Base-by-base conservation (phyloP, 2,888 invertebrate species). In the Plebejus argus region DNA sequence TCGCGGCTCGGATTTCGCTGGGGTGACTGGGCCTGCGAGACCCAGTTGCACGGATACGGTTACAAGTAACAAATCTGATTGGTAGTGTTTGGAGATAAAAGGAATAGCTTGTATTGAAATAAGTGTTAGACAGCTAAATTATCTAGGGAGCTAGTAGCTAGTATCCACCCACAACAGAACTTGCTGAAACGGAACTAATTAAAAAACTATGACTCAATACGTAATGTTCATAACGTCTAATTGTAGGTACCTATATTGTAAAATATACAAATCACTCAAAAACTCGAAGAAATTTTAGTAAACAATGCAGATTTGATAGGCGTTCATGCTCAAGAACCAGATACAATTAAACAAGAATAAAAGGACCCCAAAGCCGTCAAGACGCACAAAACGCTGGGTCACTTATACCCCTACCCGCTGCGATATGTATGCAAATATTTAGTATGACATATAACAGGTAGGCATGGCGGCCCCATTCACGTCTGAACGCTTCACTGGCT, bases 361-460 rank as follows among this genome's bases (percentile, higher is more conserved):
- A 18, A 23, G 4, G 10, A 66, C 12, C 28, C 66, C 66, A 18
- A 66, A 23, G 23, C 6, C 66, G 28, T 66, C 12, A 66, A 66
- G 66, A 66, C 72, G 39, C 39, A 49, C 49, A 49, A 53, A 53
- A 33, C 74, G 74, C 74, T 74, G 79, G 80, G 82, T 82, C 82
- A 85, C 83, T 83, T 82, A 80, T 83, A 83, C 84, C 83, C 83
- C 84, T 83, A 84, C 84, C 83, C 84, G 85, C 85, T 82, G 82
- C 86, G 90, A 91, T 91, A 91, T 91, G 87, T 91, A 93, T 92
- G 93, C 93, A 93, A 93, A 93, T 93, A 91, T 92, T 91, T 88
- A 91, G 86, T 88, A 90, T 90, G 86, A 86, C 82, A 90, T 86
- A 92, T 92, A 91, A 85, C 90, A 89, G 91, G 91, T 89, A 88